phyloP scores from a whole-genome alignment of 2,797 vertebrate genomes.

The Sebastes variabilis region DNA sequence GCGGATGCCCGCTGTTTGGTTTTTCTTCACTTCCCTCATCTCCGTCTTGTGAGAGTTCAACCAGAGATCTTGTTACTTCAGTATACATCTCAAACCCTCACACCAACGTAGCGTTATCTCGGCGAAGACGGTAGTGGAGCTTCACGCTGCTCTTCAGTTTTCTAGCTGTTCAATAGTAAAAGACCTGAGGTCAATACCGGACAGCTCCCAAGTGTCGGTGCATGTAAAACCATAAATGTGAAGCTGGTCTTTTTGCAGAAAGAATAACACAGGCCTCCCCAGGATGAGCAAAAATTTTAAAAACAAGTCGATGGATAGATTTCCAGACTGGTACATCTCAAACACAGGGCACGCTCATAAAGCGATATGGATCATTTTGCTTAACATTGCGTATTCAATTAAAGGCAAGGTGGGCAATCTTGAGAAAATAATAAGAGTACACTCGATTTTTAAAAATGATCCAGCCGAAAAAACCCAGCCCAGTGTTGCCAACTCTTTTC shows the following conservation, averaged over 20 bases:
- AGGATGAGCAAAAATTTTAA: not conserved
- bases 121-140: slow-evolving; percentile 7
- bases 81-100: slow-evolving; percentile 53
- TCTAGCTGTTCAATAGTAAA: slow-evolving; percentile 15
- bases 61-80: slow-evolving; percentile 66
- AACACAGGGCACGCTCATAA: not conserved
- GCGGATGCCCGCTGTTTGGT: slow-evolving; percentile 74
- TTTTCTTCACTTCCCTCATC: slow-evolving; percentile 74
- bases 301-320: not conserved
- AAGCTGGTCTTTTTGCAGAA: not conserved
- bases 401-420: no score
- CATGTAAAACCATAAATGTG: slow-evolving; percentile 1
- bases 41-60: slow-evolving; percentile 69
- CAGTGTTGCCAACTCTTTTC: no score
- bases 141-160: not conserved
- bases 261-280: not conserved
- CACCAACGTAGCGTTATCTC: slow-evolving; percentile 20
- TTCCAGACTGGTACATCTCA: not conserved
- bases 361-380: not conserved
- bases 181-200: slow-evolving; percentile 7
- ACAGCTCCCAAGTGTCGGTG: not conserved
- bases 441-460: no score
- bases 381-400: not conserved
- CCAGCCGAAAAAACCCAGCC: no score
- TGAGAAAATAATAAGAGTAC: no score